phyloP scores from a whole-genome alignment of 2,888 invertebrate species.

The Melinaea menophilus region DNA sequence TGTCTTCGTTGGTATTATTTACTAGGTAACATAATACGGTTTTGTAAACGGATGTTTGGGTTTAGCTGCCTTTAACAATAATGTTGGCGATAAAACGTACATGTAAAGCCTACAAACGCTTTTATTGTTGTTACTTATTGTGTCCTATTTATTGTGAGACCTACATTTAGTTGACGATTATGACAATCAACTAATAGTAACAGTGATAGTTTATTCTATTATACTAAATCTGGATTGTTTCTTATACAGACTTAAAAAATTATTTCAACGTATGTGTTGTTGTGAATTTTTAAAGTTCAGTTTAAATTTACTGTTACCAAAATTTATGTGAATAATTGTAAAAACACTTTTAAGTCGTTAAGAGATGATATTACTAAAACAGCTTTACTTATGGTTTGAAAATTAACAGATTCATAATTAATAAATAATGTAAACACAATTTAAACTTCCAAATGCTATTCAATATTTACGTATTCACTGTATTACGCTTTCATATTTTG shows the following conservation, averaged over 20 bases:
- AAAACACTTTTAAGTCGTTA: too few relatives aligned
- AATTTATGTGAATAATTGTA: too few relatives aligned
- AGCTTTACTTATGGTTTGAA: too few relatives aligned
- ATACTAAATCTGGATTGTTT: neutral
- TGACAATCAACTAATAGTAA: conserved; percentile 9
- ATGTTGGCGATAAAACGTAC: conserved; percentile 28
- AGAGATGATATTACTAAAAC: too few relatives aligned
- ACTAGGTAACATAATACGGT: conserved; percentile 26
- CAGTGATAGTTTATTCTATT: neutral
- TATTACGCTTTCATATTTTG: too few relatives aligned
- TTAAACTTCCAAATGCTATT: too few relatives aligned
- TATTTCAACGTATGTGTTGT: neutral
- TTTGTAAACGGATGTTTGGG: conserved; percentile 25
- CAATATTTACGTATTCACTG: too few relatives aligned
- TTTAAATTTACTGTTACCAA: too few relatives aligned
- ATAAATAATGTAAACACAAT: too few relatives aligned
- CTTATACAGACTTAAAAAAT: neutral
- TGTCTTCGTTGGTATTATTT: conserved; percentile 26
- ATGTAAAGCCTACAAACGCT: conserved; percentile 25
- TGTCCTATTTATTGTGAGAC: conserved; percentile 10
- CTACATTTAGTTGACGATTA: conserved; percentile 13
- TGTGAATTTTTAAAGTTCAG: too few relatives aligned
- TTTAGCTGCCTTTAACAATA: conserved; percentile 27
- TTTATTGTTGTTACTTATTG: conserved; percentile 19
- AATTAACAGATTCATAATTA: too few relatives aligned